These are phyloP conservation scores for Peromyscus californicus DNA, from an alignment of 2,113 vertebrate species.

Conservation along the genomic window DNA sequence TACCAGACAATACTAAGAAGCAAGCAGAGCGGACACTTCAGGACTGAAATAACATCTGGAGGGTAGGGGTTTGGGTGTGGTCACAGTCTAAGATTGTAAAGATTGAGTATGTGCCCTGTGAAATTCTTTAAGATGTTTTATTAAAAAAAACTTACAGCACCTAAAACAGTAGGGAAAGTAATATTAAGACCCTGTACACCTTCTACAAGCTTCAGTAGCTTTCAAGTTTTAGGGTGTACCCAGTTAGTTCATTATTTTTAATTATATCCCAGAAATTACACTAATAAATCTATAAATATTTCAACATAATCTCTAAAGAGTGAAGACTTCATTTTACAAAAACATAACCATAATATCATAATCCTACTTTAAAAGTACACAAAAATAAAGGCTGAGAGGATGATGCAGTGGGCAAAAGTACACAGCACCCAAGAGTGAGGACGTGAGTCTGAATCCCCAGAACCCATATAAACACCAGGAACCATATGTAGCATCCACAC, in stretches of 20 bases:
- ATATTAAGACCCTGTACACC: background rate
- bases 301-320: background rate
- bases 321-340: background rate
- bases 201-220: background rate
- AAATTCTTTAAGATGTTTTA: background rate
- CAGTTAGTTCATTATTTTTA: background rate
- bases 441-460: too few relatives aligned
- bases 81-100: background rate
- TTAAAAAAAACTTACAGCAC: background rate
- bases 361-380: background rate
- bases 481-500: background rate
- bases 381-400: background rate
- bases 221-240: background rate
- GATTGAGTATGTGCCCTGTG: background rate
- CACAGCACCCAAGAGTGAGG: background rate
- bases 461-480: background rate
- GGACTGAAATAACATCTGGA: background rate
- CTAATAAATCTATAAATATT: background rate
- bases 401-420: background rate
- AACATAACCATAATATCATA: background rate
- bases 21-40: background rate
- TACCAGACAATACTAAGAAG: background rate
- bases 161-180: background rate
- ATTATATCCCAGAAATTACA: background rate
- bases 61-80: background rate